A percentile compares a stretch with the other conserved stretches of the same genome.
Conservation (phyloP, 2,797 vertebrate genomes). For the Galaxias olidus region DNA sequence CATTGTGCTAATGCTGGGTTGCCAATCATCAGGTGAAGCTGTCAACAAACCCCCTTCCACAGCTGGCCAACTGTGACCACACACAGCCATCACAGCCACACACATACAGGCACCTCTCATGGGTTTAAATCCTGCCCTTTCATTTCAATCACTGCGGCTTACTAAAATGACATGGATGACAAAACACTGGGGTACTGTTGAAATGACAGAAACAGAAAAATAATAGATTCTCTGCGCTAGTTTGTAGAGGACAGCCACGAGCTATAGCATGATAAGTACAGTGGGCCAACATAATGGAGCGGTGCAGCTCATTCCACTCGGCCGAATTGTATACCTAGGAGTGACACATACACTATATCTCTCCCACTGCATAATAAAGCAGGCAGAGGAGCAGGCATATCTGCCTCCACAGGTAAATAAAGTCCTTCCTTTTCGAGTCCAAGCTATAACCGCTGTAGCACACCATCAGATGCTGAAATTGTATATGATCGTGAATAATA, state of each 20-base stretch:
- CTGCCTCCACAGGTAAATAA: background rate
- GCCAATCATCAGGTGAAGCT: slow-evolving; percentile 41
- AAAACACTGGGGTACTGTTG: slow-evolving; percentile 33
- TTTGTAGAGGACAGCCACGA: background rate
- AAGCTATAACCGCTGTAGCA: background rate
- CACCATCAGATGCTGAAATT: slow-evolving; percentile 1
- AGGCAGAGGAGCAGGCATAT: background rate
- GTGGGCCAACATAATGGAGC: slow-evolving; percentile 12
- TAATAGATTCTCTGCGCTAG: slow-evolving; percentile 30
- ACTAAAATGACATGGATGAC: slow-evolving; percentile 33
- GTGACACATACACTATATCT: slow-evolving; percentile 37
- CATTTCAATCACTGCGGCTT: slow-evolving; percentile 32
- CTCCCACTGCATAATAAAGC: slow-evolving; percentile 32
- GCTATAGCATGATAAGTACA: slow-evolving; percentile 2
- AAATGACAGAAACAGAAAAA: slow-evolving; percentile 26
- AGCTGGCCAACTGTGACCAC: slow-evolving; percentile 23
- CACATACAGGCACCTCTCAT: background rate
- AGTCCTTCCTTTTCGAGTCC: background rate
- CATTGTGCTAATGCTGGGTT: slow-evolving; percentile 13
- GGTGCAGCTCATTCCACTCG: slow-evolving; percentile 31
- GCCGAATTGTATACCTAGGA: slow-evolving; percentile 27
- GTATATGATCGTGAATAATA: slow-evolving; percentile 27
- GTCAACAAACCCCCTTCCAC: slow-evolving; percentile 16
- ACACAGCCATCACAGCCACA: background rate
- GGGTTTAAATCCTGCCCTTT: slow-evolving; percentile 28